Base-by-base conservation (phyloP, 1,140 invertebrate genomes). In the Asobara japonica region DNA sequence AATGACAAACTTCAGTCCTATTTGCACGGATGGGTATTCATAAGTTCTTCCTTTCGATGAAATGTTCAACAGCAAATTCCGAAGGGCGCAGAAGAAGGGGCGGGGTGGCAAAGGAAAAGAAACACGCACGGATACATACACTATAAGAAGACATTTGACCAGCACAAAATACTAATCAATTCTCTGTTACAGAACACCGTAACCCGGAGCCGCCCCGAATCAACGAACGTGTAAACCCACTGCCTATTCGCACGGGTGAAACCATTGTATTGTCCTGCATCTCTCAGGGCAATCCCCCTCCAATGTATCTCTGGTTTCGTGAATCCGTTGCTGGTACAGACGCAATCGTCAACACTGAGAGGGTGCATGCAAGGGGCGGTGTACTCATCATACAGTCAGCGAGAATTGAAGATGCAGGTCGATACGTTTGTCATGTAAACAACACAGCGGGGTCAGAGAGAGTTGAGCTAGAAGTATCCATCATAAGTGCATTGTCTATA, bases 371-470 rank as follows among this genome's bases (percentile, higher is more conserved):
- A 85, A 79, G 91, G 87, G 86, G 90, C 83, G 77, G 91, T 88
- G 72, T 93, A 89, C 31, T 93, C 90, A 72, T 92, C 89, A 83
- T 91, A 79, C 77, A 88, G 75, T 82, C 85, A 76, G 91, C 92
- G 27, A 88, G 92, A 68, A 85, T 93, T 66, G 93, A 95, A 79
- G 94, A 96, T 82, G 90, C 91, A 62, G 95, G 94, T 51, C 91
- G 93, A 78, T 96, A 95, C 86, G 90, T 96, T 66, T 96, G 95
- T 84, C 93, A 93, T 89, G 92, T 94, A 22, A 96, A 96, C 88
- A 96, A 96, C 82, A 94, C 94, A 7, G 93, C 93, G 0, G 95
- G 94, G 10, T 93, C 93, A 77, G 94, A 96, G 85, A 93, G 92
- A 75, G 92, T 95, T 45, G 92, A 95, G 82, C 92, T 95, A 78